Evolutionary conservation across 2,888 invertebrate genomes (phyloP).

Genomic region (Drosophila mulleri): DNA sequence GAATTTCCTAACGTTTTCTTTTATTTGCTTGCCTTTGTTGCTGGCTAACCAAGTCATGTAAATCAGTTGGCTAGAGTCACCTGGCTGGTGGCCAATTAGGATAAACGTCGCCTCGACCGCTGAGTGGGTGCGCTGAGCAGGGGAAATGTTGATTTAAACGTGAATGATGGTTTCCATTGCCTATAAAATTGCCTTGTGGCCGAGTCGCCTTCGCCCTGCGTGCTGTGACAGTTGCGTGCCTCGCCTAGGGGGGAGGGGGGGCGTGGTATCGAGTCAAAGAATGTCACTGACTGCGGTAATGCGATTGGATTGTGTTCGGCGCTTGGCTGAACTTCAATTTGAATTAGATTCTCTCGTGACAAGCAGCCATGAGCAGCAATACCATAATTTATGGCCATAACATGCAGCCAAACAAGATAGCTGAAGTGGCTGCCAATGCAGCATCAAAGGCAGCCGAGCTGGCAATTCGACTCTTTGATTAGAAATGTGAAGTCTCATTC

Average conservation of each 20-base stretch:
- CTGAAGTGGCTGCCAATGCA: neutral
- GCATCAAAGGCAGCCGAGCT: neutral
- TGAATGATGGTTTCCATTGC: constrained; percentile 69
- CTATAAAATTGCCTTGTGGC: constrained; percentile 5
- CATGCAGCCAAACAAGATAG: constrained; percentile 17
- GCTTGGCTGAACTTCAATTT: constrained; percentile 62
- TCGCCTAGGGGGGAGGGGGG: neutral
- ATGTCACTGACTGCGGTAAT: constrained; percentile 25
- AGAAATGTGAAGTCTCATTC: neutral
- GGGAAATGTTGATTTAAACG: constrained; percentile 83
- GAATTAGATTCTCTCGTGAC: constrained; percentile 70
- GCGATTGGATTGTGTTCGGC: constrained; percentile 58
- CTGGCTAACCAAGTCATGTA: constrained; percentile 13
- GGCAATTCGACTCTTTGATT: neutral
- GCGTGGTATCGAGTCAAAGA: constrained; percentile 16
- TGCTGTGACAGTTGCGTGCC: constrained; percentile 67
- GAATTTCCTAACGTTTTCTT: constrained; percentile 38
- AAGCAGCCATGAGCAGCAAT: constrained; percentile 40
- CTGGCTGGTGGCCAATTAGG: constrained; percentile 68
- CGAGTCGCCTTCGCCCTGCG: constrained; percentile 40
- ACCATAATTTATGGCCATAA: constrained; percentile 20
- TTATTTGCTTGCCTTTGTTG: neutral
- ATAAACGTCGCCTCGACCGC: constrained; percentile 63
- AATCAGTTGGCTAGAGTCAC: constrained; percentile 26
- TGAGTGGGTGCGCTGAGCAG: neutral